phyloP scores from a whole-genome alignment of 2,888 invertebrate genomes.

The Pasiphila rectangulata region DNA sequence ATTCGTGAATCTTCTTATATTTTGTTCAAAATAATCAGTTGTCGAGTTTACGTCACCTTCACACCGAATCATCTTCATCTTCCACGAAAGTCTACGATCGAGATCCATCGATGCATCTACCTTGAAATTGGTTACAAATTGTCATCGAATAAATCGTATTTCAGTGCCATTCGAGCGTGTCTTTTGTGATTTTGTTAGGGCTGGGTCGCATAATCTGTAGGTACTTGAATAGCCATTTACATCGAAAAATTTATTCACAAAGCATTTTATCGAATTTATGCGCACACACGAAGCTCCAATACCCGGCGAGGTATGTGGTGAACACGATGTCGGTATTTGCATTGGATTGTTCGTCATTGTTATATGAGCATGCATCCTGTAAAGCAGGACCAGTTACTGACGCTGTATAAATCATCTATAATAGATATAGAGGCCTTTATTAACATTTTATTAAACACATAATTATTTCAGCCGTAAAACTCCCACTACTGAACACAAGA shows the following conservation, averaged over 20 bases:
- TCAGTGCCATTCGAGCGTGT: conserved; percentile 16
- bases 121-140: conserved; percentile 43
- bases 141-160: conserved; percentile 37
- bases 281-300: conserved; percentile 60
- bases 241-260: conserved; percentile 49
- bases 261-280: conserved; percentile 65
- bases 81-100: conserved; percentile 2
- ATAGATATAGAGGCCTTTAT: no score
- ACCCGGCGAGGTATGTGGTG: conserved; percentile 37
- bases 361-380: no score
- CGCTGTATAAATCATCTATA: no score
- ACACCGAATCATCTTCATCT: no score
- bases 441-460: no score
- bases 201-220: conserved; percentile 40
- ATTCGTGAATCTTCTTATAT: no score
- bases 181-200: conserved; percentile 27
- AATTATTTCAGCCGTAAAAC: no score
- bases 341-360: no score
- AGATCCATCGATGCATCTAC: conserved; percentile 34
- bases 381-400: no score
- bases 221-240: conserved; percentile 47
- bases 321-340: conserved; percentile 12
- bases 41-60: no score
- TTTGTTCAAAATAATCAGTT: no score
- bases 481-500: no score